Conservation (phyloP, 2,113 vertebrate species). For the Hiodon tergisus region DNA sequence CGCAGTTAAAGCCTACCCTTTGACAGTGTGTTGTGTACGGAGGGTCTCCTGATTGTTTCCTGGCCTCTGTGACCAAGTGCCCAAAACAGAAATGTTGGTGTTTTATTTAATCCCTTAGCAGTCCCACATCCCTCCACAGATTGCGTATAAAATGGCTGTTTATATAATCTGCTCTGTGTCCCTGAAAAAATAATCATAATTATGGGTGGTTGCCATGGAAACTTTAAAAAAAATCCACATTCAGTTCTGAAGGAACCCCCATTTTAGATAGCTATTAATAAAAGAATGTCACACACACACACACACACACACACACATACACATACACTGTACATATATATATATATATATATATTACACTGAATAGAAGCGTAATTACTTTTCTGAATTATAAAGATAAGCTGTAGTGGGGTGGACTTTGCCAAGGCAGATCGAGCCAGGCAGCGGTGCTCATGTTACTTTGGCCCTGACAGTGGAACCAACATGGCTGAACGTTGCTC, state of each 20-base stretch:
- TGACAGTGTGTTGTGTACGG: not conserved
- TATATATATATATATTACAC: not conserved
- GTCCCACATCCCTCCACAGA: not conserved
- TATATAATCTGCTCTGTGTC: not conserved
- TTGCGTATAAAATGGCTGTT: not conserved
- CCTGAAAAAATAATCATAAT: not conserved
- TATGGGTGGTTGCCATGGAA: conserved; percentile 8
- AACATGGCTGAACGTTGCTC: not conserved
- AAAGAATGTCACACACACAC: not conserved
- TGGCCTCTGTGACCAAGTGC: no score
- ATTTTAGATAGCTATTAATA: not conserved
- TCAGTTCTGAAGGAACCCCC: not conserved
- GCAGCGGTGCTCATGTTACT: not conserved
- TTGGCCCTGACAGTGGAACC: not conserved
- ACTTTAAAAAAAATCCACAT: not conserved
- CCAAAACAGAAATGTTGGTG: no score
- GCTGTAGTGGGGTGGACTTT: not conserved
- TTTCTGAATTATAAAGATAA: not conserved
- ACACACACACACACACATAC: not conserved
- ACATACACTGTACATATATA: not conserved
- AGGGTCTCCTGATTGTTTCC: not conserved
- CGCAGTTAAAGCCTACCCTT: not conserved
- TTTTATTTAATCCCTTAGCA: not conserved
- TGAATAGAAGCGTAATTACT: not conserved
- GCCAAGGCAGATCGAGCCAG: not conserved